Evolutionary conservation across 2,113 vertebrate species (phyloP).

Genomic region (Carassius auratus): DNA sequence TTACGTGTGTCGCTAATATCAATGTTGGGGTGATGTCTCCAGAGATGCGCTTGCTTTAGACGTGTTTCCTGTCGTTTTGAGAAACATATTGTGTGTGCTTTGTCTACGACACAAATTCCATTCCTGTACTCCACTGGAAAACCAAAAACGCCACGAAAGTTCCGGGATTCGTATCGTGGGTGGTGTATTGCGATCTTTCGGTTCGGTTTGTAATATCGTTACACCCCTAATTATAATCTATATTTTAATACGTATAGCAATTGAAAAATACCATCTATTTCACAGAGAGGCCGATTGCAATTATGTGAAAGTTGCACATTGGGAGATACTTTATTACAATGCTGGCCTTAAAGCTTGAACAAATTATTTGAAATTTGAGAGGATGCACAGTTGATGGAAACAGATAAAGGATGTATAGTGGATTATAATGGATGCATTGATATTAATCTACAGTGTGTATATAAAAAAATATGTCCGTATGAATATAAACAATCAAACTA

Average conservation of each 20-base stretch:
- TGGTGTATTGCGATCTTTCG: too few relatives aligned
- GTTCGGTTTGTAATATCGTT: too few relatives aligned
- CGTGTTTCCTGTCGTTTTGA: too few relatives aligned
- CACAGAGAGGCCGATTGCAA: background rate
- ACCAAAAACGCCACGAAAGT: too few relatives aligned
- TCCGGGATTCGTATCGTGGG: too few relatives aligned
- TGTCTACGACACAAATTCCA: too few relatives aligned
- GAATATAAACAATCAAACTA: background rate
- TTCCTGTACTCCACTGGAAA: too few relatives aligned
- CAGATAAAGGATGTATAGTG: background rate
- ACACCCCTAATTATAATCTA: too few relatives aligned
- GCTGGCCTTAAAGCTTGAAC: background rate
- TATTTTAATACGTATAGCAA: background rate
- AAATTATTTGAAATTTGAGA: background rate
- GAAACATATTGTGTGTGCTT: fast-evolving
- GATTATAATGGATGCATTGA: background rate
- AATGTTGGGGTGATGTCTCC: too few relatives aligned
- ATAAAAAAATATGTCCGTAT: too few relatives aligned
- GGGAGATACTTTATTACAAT: background rate
- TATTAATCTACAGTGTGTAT: background rate
- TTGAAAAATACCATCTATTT: background rate
- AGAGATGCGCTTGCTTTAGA: too few relatives aligned
- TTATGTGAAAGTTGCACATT: background rate
- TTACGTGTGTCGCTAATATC: too few relatives aligned
- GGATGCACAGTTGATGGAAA: background rate